Evolutionary conservation across 1,140 invertebrate species (phyloP).

Genomic region (Procambarus clarkii): DNA sequence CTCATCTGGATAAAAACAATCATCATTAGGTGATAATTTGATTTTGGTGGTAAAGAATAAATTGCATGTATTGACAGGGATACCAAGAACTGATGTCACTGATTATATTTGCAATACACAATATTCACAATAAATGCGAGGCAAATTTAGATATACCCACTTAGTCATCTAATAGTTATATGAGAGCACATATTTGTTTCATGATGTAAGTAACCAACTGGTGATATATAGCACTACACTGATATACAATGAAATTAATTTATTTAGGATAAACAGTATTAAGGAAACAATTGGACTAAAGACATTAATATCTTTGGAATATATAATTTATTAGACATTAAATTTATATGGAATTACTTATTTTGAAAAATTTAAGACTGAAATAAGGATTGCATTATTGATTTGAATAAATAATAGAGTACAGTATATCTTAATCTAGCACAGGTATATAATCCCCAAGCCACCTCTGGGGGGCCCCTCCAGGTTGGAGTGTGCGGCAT

Average conservation of each 20-base stretch:
- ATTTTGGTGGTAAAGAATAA: not conserved
- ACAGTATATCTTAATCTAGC: constrained; percentile 20
- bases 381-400: not conserved
- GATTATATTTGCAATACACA: too few relatives aligned
- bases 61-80: too few relatives aligned
- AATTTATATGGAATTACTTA: not conserved
- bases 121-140: too few relatives aligned
- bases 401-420: not conserved
- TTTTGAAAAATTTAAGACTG: not conserved
- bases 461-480: constrained; percentile 36
- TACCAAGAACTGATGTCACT: too few relatives aligned
- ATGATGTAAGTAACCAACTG: too few relatives aligned
- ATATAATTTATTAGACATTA: not conserved
- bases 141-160: too few relatives aligned
- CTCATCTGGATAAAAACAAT: constrained; percentile 82
- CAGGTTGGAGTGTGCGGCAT: constrained; percentile 36
- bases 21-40: not conserved
- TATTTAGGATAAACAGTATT: too few relatives aligned
- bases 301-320: not conserved
- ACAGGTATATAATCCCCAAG: constrained; percentile 36
- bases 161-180: too few relatives aligned
- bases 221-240: not conserved
- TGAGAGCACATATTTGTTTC: too few relatives aligned
- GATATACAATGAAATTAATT: not conserved
- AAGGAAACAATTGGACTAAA: not conserved